Evolutionary conservation across 2,888 invertebrate species (phyloP), one percentile per base, ranked within the genome.

Genomic region (Tryphoninae sp.): DNA sequence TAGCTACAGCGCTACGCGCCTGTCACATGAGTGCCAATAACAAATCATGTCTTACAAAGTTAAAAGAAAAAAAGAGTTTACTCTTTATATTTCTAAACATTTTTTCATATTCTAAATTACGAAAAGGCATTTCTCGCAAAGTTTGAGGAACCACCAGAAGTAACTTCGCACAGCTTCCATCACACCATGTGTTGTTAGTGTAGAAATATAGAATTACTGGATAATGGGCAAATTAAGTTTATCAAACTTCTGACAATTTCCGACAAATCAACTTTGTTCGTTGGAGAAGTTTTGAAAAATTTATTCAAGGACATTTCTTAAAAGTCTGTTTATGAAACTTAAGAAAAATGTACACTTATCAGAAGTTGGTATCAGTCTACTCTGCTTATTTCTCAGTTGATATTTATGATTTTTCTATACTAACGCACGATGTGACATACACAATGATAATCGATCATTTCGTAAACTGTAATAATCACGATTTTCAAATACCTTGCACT

Each of bases 371-470:
- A 59, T 19, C 16, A 13, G 13, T 55, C 16, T 26, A 40, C 53
- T 33, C 33, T 53, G n/a, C 55, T 13, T 22, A 7, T 61, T 58
- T 19, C n/a, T 42, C 13, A 59, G 40, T 49, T 13, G n/a, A 13
- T 16, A 8, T 2, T 64, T 53, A 26, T 40, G 1, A 71, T 58
- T 71, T 71, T 71, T 58, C 59, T 33, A 58, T 71, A n/a, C 58
- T n/a, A 71, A 40, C 45, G 13, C 59, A 23, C 51, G 16, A 67
- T 49, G 42, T 55, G 19, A 23, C 22, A 71, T 3, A 7, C 22
- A 22, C 2, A 23, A 51, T 45, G 26, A 59, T 58, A 23, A n/a
- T 61, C 45, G 59, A 65, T 65, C 45, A 51, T 65, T 67, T 26
- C 33, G 55, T 72, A 78, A 49, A 4, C 53, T 4, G 6, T 67